Conservation (phyloP, 92 coral and sea anemone genomes). For the Zoanthus sociatus region DNA sequence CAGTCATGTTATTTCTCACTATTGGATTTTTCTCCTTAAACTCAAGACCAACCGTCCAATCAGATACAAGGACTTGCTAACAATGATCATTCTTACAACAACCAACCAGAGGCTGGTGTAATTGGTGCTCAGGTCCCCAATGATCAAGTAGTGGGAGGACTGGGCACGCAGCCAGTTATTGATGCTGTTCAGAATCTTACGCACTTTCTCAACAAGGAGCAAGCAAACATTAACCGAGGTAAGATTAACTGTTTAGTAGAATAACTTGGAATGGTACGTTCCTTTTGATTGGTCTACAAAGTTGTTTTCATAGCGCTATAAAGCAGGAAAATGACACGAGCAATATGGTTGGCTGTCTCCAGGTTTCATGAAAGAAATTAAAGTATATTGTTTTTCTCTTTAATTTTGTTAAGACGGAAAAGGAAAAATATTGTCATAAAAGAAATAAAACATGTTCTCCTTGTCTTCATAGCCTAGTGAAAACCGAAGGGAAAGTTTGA, state of each 20-base stretch:
- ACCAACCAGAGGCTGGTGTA: not conserved
- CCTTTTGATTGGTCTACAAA: not conserved
- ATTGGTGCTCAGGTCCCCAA: conserved; percentile 44
- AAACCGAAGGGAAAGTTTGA: too few relatives aligned
- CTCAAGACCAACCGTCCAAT: conserved; percentile 14
- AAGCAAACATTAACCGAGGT: conserved; percentile 20
- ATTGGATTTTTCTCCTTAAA: not conserved
- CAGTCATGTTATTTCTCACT: not conserved
- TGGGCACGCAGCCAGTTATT: conserved; percentile 17
- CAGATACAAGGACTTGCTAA: conserved; percentile 37
- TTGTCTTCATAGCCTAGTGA: too few relatives aligned
- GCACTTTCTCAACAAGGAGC: conserved; percentile 37
- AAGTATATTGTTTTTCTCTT: too few relatives aligned
- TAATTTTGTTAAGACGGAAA: too few relatives aligned
- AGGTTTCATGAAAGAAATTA: too few relatives aligned
- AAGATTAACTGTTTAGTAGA: not conserved
- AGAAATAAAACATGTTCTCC: too few relatives aligned
- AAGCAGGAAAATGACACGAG: too few relatives aligned
- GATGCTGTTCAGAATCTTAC: conserved; percentile 34
- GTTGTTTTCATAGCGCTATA: not conserved
- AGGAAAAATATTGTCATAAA: too few relatives aligned
- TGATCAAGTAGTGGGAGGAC: conserved; percentile 14
- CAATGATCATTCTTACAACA: conserved; percentile 23
- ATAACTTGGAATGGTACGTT: not conserved
- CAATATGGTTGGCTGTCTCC: too few relatives aligned